Evolutionary conservation across 2,113 vertebrate genomes (phyloP).

Genomic region (Suncus etruscus): DNA sequence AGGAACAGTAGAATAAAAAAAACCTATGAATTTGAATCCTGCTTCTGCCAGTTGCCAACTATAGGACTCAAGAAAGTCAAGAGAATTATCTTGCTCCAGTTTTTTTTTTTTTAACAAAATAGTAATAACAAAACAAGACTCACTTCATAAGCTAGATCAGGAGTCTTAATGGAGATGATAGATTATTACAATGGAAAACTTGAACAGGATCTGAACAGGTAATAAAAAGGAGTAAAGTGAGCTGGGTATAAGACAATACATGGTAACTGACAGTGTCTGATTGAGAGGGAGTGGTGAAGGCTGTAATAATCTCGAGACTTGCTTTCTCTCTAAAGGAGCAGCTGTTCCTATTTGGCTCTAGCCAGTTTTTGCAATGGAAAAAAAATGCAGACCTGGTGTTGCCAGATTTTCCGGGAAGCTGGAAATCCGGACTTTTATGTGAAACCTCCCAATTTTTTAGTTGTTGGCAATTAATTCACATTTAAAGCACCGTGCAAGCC

Average conservation of each 20-base stretch:
- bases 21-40: not conserved
- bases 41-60: not conserved
- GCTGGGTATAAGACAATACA: not conserved
- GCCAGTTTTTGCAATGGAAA: slow-evolving; percentile 57
- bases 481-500: slow-evolving; percentile 58
- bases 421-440: slow-evolving; percentile 72
- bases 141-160: not conserved
- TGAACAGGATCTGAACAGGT: not conserved
- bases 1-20: not conserved
- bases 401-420: slow-evolving; percentile 75
- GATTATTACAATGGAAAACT: not conserved
- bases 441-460: slow-evolving; percentile 71
- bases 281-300: not conserved
- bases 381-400: slow-evolving; percentile 35
- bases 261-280: not conserved
- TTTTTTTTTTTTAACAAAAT: not conserved
- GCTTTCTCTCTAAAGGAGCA: slow-evolving; percentile 24
- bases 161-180: not conserved
- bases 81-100: not conserved
- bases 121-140: not conserved
- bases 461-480: slow-evolving; percentile 73
- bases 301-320: not conserved
- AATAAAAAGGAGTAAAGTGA: not conserved
- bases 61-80: not conserved
- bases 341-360: slow-evolving; percentile 20